Evolutionary conservation across 1,140 invertebrate species (phyloP), one percentile per base, ranked within the genome.

Genomic region (Megalopta genalis): DNA sequence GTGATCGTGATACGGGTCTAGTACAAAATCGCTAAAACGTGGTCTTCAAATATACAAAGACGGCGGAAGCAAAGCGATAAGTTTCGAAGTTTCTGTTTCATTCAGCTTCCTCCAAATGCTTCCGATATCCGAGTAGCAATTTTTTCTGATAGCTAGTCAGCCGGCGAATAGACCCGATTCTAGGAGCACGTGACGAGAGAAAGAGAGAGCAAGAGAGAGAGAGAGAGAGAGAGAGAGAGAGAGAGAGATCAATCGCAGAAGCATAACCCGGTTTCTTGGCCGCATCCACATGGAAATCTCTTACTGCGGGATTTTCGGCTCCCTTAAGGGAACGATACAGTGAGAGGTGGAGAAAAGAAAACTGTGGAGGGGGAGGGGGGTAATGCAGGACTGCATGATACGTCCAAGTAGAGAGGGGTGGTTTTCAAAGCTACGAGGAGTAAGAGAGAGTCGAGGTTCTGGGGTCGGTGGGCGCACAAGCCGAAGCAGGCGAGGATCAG

Each of bases 351-450:
- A 68, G 70, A 79, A 49, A 82, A 67, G 81, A 54, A 72, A 64
- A 42, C 12, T 25, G 2, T 2, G 70, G 39, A 65, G 27, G 49
- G 42, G 49, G 54, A 68, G 75, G 64, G 60, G 81, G 70, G 69
- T 72, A 73, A 37, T 64, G 85, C 75, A 85, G 80, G 86, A 70
- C 69, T 85, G 69, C 76, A 78, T 60, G 75, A 72, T 85, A 60
- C 80, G 76, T 49, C 71, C 46, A 64, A 85, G 72, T 73, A 54
- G 75, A 83, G 86, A 84, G 82, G 79, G 82, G 62, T 82, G 78
- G 82, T 80, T 87, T 87, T 87, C 86, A 87, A 87, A 87, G 86
- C 76, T 87, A 64, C 73, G 82, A 78, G 59, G 82, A 87, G 86
- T 70, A 80, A 87, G 83, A 87, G 85, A 84, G 85, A 82, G 85